Conservation (phyloP, 2,797 vertebrate genomes). For the Sebastes itinus region DNA sequence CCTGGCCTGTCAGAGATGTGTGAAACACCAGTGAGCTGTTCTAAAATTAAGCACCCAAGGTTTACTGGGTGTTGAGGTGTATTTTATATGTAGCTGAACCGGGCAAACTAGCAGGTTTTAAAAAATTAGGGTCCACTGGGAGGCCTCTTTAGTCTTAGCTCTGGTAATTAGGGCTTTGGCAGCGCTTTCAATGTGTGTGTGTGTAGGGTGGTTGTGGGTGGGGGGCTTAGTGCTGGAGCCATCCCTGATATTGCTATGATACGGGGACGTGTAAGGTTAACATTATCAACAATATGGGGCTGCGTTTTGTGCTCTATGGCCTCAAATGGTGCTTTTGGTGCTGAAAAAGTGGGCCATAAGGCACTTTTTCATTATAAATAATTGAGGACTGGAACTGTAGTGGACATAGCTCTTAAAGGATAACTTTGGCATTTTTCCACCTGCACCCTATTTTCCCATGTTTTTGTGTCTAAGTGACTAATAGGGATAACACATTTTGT, state of each 20-base stretch:
- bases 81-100: slow-evolving; percentile 12
- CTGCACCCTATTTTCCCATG: no score
- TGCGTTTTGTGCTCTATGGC: slow-evolving; percentile 7
- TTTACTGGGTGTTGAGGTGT: not conserved
- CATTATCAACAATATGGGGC: slow-evolving; percentile 49
- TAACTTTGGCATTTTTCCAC: no score
- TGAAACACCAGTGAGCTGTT: not conserved
- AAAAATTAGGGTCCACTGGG: slow-evolving; percentile 2
- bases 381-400: not conserved
- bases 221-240: slow-evolving; percentile 44
- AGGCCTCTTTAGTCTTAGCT: slow-evolving; percentile 12
- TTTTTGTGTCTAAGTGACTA: no score
- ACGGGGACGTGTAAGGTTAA: slow-evolving; percentile 53
- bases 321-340: slow-evolving; percentile 15
- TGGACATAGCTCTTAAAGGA: not conserved
- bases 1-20: not conserved
- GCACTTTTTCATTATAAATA: not conserved
- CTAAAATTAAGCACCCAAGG: not conserved
- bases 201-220: not conserved
- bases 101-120: slow-evolving; percentile 18
- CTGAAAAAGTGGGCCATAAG: not conserved
- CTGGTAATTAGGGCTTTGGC: slow-evolving; percentile 55
- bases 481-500: no score
- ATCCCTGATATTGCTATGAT: slow-evolving; percentile 69
- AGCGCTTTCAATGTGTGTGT: slow-evolving; percentile 23